Percentiles rank a stretch among this genome's conserved stretches.
phyloP scores from a whole-genome alignment of 1,140 invertebrate species.

The Formica selysi region DNA sequence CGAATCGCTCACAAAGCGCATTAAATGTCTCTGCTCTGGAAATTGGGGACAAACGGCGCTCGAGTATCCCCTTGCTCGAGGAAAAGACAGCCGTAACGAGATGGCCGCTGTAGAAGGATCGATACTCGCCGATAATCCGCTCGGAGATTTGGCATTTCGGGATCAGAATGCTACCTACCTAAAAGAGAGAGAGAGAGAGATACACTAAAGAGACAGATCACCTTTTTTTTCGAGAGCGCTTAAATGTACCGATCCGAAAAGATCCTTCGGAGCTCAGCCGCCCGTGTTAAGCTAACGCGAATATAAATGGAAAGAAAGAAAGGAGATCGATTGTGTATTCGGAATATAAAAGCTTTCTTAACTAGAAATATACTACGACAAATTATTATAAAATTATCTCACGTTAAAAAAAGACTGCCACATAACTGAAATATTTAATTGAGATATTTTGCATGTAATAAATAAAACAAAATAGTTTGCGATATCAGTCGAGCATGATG shows the following conservation, averaged over 20 bases:
- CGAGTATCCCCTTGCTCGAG: constrained; percentile 64
- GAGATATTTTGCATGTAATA: not conserved
- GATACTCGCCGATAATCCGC: constrained; percentile 44
- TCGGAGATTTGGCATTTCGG: constrained; percentile 35
- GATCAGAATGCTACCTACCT: constrained; percentile 35
- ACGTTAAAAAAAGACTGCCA: not conserved
- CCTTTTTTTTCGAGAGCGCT: constrained; percentile 29
- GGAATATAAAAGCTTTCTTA: not conserved
- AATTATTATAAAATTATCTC: constrained; percentile 24
- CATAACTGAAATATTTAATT: not conserved
- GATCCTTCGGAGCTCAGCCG: not conserved
- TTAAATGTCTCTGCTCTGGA: constrained; percentile 73
- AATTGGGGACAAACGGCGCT: constrained; percentile 66
- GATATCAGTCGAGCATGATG: not conserved
- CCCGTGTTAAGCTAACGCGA: not conserved
- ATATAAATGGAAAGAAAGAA: constrained; percentile 21
- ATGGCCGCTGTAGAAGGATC: constrained; percentile 49
- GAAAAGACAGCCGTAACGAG: constrained; percentile 73
- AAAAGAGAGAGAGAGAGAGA: not conserved
- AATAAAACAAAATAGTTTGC: not conserved
- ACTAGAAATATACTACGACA: constrained; percentile 1
- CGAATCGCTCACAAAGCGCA: constrained; percentile 78
- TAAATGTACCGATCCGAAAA: constrained; percentile 16
- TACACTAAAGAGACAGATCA: constrained; percentile 40
- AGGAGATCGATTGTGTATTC: constrained; percentile 6